Evolutionary conservation across 2,888 invertebrate genomes (phyloP).

Genomic region (Elaeidobius kamerunicus): DNA sequence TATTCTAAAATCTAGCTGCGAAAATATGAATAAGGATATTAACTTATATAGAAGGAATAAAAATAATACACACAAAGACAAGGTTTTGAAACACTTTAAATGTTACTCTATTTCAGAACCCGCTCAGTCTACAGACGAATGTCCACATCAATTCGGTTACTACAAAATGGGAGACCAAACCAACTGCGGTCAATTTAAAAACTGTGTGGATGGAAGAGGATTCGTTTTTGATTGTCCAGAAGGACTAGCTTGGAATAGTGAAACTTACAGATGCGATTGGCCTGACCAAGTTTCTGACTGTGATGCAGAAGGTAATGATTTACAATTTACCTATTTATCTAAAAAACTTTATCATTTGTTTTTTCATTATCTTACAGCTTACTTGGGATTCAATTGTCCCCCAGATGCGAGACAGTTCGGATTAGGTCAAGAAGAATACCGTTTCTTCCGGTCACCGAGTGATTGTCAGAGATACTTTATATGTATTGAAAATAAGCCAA

Average conservation of each 20-base stretch:
- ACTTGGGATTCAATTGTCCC: conserved; percentile 78
- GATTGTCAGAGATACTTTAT: conserved; percentile 79
- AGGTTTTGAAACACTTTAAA: background rate
- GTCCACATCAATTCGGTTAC: conserved; percentile 82
- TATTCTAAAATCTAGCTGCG: background rate
- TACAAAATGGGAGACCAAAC: conserved; percentile 65
- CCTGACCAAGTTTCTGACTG: conserved; percentile 80
- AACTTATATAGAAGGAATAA: too few relatives aligned
- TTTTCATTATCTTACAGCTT: conserved; percentile 54
- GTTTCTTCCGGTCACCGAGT: conserved; percentile 54
- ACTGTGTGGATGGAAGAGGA: conserved; percentile 76
- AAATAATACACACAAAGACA: too few relatives aligned
- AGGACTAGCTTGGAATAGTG: conserved; percentile 64
- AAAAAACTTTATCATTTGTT: background rate
- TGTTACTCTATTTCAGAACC: conserved; percentile 54
- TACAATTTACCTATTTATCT: too few relatives aligned
- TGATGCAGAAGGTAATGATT: conserved; percentile 77
- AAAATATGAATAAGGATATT: too few relatives aligned
- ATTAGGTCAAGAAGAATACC: conserved; percentile 51
- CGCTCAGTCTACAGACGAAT: conserved; percentile 69
- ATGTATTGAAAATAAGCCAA: conserved; percentile 70
- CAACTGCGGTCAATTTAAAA: conserved; percentile 77
- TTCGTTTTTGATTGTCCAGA: conserved; percentile 74
- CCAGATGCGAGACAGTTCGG: conserved; percentile 52
- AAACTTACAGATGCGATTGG: conserved; percentile 80